Conservation (phyloP, 2,797 vertebrate genomes). For the Rhabdomys pumilio region DNA sequence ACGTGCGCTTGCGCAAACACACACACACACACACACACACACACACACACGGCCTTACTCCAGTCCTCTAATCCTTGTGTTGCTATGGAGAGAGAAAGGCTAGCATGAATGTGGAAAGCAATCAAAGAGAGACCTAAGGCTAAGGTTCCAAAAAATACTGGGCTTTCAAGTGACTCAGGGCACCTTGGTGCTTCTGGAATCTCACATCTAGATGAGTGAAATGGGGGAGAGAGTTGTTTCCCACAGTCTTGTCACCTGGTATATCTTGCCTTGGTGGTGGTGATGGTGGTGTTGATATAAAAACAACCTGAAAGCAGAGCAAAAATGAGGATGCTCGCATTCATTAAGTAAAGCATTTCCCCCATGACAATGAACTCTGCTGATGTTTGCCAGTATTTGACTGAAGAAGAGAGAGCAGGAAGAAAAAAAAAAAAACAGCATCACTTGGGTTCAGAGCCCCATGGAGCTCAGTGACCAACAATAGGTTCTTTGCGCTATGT, state of each 20-base stretch:
- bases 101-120: background rate
- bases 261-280: conserved; percentile 32
- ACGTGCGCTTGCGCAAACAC: background rate
- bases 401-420: conserved; percentile 47
- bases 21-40: background rate
- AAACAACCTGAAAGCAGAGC: conserved; percentile 78
- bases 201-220: conserved; percentile 10
- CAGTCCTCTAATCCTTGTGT: background rate
- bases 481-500: conserved; percentile 31
- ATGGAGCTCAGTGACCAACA: conserved; percentile 34
- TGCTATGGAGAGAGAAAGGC: background rate
- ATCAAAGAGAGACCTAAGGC: background rate
- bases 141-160: background rate
- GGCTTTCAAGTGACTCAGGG: background rate
- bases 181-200: background rate
- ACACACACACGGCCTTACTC: background rate
- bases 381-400: conserved; percentile 61
- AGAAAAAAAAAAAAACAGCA: conserved; percentile 31
- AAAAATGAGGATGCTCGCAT: conserved; percentile 74
- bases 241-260: conserved; percentile 68
- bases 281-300: conserved; percentile 64
- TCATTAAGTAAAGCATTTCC: conserved; percentile 72
- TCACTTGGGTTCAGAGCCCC: conserved; percentile 30
- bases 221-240: conserved; percentile 37
- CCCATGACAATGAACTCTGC: conserved; percentile 70